These are phyloP conservation scores for Sarcophaga rosellei DNA, from an alignment of 2,888 invertebrate genomes.

Conservation along the genomic window DNA sequence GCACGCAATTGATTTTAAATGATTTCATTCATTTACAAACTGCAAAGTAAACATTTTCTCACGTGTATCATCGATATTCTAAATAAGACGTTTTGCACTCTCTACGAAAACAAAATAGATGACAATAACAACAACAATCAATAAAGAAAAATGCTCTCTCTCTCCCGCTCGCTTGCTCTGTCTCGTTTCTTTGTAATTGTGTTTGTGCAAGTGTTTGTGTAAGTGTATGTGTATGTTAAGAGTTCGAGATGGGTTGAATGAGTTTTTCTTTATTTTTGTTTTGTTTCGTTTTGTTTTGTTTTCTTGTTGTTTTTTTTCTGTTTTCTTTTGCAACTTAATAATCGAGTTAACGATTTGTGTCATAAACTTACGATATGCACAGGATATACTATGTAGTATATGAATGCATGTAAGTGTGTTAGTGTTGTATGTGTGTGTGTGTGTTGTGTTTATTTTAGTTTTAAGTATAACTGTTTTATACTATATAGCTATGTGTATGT, in stretches of 20 bases:
- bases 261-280: no score
- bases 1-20: no score
- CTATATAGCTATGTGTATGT: conserved; percentile 3
- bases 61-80: conserved; percentile 21
- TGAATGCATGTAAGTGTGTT: background rate
- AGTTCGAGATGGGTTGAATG: background rate
- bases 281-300: background rate
- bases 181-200: background rate
- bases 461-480: background rate
- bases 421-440: conserved; percentile 7
- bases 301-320: background rate
- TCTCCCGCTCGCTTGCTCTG: background rate
- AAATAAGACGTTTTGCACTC: conserved; percentile 21
- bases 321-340: conserved; percentile 50
- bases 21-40: background rate
- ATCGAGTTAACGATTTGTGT: conserved; percentile 64
- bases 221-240: background rate
- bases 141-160: background rate
- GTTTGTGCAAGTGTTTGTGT: background rate
- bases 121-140: background rate
- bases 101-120: background rate
- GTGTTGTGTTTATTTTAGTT: background rate
- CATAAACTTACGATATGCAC: conserved; percentile 33
- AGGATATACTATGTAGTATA: background rate
- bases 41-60: background rate